Conservation (phyloP, 2,888 invertebrate species). For the Octodonta nipae region DNA sequence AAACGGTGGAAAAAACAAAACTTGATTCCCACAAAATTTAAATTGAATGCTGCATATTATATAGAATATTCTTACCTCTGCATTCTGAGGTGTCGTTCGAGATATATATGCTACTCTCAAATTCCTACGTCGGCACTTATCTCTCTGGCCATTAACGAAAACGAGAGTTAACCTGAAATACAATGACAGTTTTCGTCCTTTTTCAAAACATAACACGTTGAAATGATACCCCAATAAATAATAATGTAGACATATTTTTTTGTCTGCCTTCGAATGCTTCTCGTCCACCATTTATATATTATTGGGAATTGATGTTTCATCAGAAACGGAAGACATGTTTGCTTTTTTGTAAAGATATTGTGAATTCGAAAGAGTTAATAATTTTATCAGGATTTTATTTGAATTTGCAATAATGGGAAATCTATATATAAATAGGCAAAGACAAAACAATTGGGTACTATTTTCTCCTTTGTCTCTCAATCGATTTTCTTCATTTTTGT, state of each 20-base stretch:
- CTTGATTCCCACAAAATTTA: constrained; percentile 32
- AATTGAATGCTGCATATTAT: constrained; percentile 34
- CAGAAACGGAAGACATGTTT: too few relatives aligned
- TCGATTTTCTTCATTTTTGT: too few relatives aligned
- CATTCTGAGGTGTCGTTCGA: constrained; percentile 31
- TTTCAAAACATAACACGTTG: constrained; percentile 17
- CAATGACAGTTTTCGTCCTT: constrained; percentile 20
- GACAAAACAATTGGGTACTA: too few relatives aligned
- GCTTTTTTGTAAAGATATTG: constrained; percentile 5
- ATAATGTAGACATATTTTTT: constrained; percentile 15
- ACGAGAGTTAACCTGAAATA: constrained; percentile 25
- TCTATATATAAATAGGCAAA: too few relatives aligned
- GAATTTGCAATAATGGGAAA: too few relatives aligned
- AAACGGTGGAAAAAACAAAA: constrained; percentile 26
- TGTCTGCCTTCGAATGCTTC: constrained; percentile 6
- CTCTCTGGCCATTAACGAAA: constrained; percentile 29
- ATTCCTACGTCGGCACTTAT: constrained; percentile 29
- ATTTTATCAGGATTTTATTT: too few relatives aligned
- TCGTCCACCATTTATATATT: constrained; percentile 11
- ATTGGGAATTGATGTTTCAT: constrained; percentile 11
- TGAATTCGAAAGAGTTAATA: too few relatives aligned
- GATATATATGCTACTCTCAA: constrained; percentile 28
- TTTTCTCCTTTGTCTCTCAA: too few relatives aligned
- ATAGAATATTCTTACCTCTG: constrained; percentile 30
- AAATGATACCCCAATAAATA: constrained; percentile 18